Base-by-base conservation (phyloP, 2,797 vertebrate species). In the Takifugu rubripes region DNA sequence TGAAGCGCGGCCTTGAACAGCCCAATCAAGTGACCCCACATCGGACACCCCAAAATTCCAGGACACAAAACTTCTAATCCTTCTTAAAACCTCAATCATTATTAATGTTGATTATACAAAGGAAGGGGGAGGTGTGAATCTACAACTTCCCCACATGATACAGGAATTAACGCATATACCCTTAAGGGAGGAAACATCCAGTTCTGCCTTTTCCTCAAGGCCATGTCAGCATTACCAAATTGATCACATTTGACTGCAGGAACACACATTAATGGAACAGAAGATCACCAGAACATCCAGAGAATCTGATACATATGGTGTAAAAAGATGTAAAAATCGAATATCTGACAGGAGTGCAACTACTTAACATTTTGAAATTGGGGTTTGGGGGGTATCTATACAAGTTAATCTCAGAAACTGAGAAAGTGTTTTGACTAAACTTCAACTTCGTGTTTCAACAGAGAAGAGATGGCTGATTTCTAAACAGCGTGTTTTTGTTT, bases 1-100 rank as follows among this genome's bases (percentile, higher is more conserved):
- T 87, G 88, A 80, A 82, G 81, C 69, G 71, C 49, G 21, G 72
- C 84, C 81, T 79, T 65, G 72, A 78, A 74, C 58, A 49, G 71
- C 58, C 71, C 81, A 83, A 87, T 82, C 59, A 31, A 44, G 57
- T 75, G 77, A 75, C 68, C 51, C n/a, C 46, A 55, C 56, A 16
- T 49, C 54, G 58, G 31, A 6, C 65, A 43, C 46, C 40, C 66
- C 12, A 48, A 56, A 57, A 36, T 62, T 74, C 64, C 69, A 70
- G 45, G 5, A 73, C 40, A 54, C 6, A 6, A 17, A 16, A 6
- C 64, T 57, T 52, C 55, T 47, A 36, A 61, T 44, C 46, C 26
- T 3, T 25, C 17, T 25, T 5, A 21, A 48, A 48, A 5, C 21
- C 17, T 17, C 25, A 12, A 14, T 65, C 46, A 40, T 47, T 8